These are phyloP conservation scores for Lathronympha strigana DNA, from an alignment of 2,888 invertebrate genomes.

Conservation along the genomic window DNA sequence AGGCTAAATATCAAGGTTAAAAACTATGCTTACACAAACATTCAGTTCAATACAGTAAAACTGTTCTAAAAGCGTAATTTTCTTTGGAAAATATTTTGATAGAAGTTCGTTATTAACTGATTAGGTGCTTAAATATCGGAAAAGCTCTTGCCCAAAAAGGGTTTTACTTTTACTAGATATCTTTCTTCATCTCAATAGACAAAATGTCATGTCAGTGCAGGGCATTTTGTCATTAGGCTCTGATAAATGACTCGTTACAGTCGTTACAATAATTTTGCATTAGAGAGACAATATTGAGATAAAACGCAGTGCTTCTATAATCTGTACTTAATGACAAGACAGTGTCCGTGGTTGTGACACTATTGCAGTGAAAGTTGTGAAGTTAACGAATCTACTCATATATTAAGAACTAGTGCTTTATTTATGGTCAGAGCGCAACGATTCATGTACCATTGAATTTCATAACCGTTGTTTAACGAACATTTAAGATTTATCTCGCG, in stretches of 20 bases:
- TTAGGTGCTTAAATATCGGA: too few relatives aligned
- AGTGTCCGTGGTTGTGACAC: constrained; percentile 23
- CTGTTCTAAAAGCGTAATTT: too few relatives aligned
- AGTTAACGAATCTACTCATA: constrained; percentile 21
- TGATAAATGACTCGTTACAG: neutral
- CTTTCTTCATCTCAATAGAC: too few relatives aligned
- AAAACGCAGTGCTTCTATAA: constrained; percentile 7
- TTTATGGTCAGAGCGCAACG: neutral
- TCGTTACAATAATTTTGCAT: neutral
- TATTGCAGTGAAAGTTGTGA: constrained; percentile 29
- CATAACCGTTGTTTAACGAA: constrained; percentile 46
- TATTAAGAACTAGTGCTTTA: constrained; percentile 14
- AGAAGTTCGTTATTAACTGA: too few relatives aligned
- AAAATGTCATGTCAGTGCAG: too few relatives aligned
- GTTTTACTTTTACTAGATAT: too few relatives aligned
- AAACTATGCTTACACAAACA: too few relatives aligned
- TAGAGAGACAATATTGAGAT: neutral
- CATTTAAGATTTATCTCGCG: constrained; percentile 48
- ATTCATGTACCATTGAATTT: constrained; percentile 44
- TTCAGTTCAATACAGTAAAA: too few relatives aligned
- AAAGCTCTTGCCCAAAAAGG: too few relatives aligned
- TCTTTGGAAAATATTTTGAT: too few relatives aligned
- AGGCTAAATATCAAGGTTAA: too few relatives aligned
- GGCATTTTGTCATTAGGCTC: neutral
- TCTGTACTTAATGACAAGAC: neutral